These are phyloP conservation scores for Mizuhopecten yessoensis DNA, from an alignment of 1,140 invertebrate species.

Conservation along the genomic window DNA sequence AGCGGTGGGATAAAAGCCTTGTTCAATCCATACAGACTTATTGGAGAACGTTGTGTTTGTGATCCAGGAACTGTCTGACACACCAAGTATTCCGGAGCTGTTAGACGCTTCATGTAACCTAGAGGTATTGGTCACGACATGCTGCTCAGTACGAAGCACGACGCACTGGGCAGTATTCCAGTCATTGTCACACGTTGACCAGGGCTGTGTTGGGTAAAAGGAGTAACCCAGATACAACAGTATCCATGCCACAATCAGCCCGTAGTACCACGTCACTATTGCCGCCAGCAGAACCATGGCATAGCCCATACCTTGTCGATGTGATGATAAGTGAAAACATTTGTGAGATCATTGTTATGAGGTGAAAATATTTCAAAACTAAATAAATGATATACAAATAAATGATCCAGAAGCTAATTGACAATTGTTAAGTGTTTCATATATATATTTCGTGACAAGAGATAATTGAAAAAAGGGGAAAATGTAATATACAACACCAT, in stretches of 20 bases:
- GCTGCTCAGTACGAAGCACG: neutral
- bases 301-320: constrained; percentile 65
- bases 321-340: no score
- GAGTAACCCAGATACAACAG: constrained; percentile 91
- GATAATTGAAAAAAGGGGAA: no score
- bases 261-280: constrained; percentile 58
- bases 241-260: constrained; percentile 93
- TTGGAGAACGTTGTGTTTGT: constrained; percentile 3
- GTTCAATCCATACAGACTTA: neutral
- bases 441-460: no score
- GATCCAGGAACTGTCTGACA: neutral
- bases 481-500: no score
- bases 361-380: no score
- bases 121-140: neutral
- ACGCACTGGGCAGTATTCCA: constrained; percentile 88
- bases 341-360: no score
- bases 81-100: neutral
- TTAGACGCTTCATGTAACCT: neutral
- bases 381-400: no score
- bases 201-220: constrained; percentile 88
- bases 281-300: constrained; percentile 68
- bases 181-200: constrained; percentile 94
- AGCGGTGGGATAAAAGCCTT: constrained; percentile 41
- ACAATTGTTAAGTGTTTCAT: no score
- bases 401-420: no score